These are phyloP conservation scores for Bubalus kerabau DNA, from an alignment of 2,113 vertebrate genomes.

Conservation along the genomic window DNA sequence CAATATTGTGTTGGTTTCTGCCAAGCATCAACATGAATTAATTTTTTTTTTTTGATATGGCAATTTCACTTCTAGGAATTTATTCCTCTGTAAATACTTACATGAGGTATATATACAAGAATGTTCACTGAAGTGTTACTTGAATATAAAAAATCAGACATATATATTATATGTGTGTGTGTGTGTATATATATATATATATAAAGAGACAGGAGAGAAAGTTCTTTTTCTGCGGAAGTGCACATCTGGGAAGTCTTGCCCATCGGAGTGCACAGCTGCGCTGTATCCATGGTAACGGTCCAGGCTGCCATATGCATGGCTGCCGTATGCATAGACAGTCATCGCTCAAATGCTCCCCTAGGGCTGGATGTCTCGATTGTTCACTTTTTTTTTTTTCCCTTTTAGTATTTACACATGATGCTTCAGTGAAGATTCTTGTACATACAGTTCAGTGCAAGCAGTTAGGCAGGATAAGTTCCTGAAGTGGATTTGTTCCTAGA, in stretches of 20 bases:
- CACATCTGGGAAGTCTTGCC: not conserved
- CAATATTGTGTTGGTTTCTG: not conserved
- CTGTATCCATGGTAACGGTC: not conserved
- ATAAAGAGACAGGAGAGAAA: not conserved
- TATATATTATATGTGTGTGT: not conserved
- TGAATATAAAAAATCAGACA: not conserved
- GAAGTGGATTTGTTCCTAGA: not conserved
- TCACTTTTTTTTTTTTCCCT: not conserved
- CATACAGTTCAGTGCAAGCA: not conserved
- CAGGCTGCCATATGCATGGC: not conserved
- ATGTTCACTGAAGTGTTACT: not conserved
- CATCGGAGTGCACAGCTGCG: rapidly evolving
- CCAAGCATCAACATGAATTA: not conserved
- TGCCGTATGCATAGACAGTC: not conserved
- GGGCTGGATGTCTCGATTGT: not conserved
- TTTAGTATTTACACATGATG: not conserved
- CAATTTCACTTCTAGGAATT: not conserved
- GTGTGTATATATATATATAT: rapidly evolving
- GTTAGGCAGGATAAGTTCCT: not conserved
- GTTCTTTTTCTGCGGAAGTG: not conserved
- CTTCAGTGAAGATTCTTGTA: not conserved
- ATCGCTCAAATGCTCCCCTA: not conserved
- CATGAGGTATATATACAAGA: not conserved
- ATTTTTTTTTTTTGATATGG: not conserved
- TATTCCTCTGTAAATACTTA: not conserved